Conservation (phyloP, 2,888 invertebrate species). For the Mimas tiliae region DNA sequence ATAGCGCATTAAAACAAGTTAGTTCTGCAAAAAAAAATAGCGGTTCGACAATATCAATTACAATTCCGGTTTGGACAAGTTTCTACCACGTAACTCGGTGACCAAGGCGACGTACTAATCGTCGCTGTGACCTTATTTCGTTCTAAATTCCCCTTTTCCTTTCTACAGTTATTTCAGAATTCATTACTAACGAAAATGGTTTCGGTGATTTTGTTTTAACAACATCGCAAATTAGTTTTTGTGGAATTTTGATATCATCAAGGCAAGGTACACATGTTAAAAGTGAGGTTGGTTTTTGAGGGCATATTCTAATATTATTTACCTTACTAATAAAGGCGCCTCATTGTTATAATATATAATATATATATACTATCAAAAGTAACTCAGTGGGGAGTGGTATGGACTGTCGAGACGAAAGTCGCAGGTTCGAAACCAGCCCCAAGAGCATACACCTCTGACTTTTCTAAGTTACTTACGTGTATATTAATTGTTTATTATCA, state of each 20-base stretch:
- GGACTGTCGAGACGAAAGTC: too few species aligned
- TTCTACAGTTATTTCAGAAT: constrained; percentile 1
- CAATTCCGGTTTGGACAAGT: constrained; percentile 4
- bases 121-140: constrained; percentile 13
- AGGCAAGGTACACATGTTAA: too few species aligned
- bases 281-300: too few species aligned
- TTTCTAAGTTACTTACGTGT: too few species aligned
- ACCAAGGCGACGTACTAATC: constrained; percentile 14
- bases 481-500: too few species aligned
- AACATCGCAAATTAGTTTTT: neutral
- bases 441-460: too few species aligned
- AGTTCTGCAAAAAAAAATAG: neutral
- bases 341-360: too few species aligned
- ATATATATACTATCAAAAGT: too few species aligned
- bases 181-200: neutral
- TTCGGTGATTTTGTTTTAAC: neutral
- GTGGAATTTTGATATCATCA: neutral
- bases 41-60: constrained; percentile 10
- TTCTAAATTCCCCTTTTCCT: constrained; percentile 18
- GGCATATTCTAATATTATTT: too few species aligned
- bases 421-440: too few species aligned
- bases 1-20: neutral
- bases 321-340: too few species aligned
- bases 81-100: neutral
- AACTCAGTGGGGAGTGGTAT: too few species aligned